Conservation (phyloP, 1,140 invertebrate genomes). For the Drosophila sp. region DNA sequence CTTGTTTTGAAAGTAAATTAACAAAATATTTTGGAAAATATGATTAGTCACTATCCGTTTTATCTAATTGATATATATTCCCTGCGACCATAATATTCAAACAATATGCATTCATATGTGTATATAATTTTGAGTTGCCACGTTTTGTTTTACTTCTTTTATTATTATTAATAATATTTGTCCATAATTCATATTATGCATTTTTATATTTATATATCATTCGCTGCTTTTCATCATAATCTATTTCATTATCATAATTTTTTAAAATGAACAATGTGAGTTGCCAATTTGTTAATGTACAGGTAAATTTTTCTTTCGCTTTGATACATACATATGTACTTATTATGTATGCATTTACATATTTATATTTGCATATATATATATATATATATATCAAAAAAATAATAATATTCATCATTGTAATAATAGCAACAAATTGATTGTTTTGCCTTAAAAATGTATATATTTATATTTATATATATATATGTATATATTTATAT, state of each 20-base stretch:
- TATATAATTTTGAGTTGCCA: conserved; percentile 17
- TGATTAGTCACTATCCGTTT: background rate
- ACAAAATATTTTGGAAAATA: background rate
- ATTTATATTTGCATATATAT: background rate
- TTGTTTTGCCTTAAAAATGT: conserved; percentile 23
- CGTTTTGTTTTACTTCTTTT: conserved; percentile 7
- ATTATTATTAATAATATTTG: conserved; percentile 4
- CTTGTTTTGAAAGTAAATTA: no score
- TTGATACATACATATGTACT: conserved; percentile 15
- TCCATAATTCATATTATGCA: conserved; percentile 11
- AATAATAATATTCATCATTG: conserved; percentile 9
- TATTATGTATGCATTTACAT: conserved; percentile 1
- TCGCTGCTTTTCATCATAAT: conserved; percentile 1
- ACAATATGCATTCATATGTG: conserved; percentile 42
- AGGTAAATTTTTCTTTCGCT: conserved; percentile 47
- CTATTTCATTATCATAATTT: conserved; percentile 4
- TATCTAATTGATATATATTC: no score
- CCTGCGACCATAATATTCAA: background rate
- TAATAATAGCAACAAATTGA: conserved; percentile 33
- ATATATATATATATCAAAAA: conserved; percentile 2
- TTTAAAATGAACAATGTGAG: conserved; percentile 52
- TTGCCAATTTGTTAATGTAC: conserved; percentile 56
- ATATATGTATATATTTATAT: conserved; percentile 37
- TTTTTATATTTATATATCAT: conserved; percentile 15
- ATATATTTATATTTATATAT: conserved; percentile 27